A percentile compares a stretch with the other conserved stretches of the same genome.
phyloP scores from a whole-genome alignment of 1,140 invertebrate species.

The Prorops nasuta region DNA sequence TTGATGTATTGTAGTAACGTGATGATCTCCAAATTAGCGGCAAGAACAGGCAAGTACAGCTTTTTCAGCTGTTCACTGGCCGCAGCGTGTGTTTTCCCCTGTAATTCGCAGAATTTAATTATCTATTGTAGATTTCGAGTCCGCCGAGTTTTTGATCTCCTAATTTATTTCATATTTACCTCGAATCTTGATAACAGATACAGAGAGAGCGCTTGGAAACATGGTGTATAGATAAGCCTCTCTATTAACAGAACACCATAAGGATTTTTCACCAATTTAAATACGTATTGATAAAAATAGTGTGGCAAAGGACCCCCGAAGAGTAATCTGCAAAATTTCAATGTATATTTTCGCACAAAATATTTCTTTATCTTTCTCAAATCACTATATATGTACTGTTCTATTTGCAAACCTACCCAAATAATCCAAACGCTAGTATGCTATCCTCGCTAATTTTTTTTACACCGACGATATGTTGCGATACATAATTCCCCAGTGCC shows the following conservation, averaged over 20 bases:
- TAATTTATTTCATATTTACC: conserved; percentile 31
- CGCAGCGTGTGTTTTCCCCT: conserved; percentile 65
- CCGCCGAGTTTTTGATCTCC: too few relatives aligned
- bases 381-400: conserved; percentile 16
- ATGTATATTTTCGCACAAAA: conserved; percentile 13
- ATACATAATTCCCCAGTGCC: conserved; percentile 64
- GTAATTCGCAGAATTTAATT: conserved; percentile 9
- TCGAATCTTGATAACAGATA: conserved; percentile 70
- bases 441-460: conserved; percentile 63
- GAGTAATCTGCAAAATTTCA: conserved; percentile 58
- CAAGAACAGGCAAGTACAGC: conserved; percentile 63
- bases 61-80: conserved; percentile 61
- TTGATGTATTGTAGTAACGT: conserved; percentile 71
- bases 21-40: conserved; percentile 70
- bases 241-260: conserved; percentile 63
- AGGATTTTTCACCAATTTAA: conserved; percentile 56
- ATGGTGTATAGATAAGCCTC: conserved; percentile 66
- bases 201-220: conserved; percentile 68
- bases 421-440: conserved; percentile 67
- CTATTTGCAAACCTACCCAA: too few relatives aligned
- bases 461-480: conserved; percentile 64
- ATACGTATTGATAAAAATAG: conserved; percentile 64
- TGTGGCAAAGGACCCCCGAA: conserved; percentile 73
- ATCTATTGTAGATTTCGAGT: too few relatives aligned
- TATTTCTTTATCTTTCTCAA: conserved; percentile 3